These are phyloP conservation scores for Halichoerus grypus DNA, from an alignment of 2,113 vertebrate species.

Conservation along the genomic window DNA sequence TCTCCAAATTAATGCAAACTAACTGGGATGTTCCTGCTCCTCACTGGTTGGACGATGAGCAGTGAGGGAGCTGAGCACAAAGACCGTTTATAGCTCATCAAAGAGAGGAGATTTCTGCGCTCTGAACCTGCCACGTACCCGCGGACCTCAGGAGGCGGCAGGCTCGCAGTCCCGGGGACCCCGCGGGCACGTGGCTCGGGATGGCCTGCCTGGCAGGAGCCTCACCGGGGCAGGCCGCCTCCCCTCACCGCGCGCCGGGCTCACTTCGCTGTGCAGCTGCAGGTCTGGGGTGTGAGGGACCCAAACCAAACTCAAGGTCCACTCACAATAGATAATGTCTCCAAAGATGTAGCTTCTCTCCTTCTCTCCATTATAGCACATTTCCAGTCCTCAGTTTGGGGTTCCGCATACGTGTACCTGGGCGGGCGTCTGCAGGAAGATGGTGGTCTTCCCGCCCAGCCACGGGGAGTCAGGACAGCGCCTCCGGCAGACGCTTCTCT, in stretches of 20 bases:
- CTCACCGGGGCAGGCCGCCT: rapidly evolving
- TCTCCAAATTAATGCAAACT: background rate
- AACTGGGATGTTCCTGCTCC: rapidly evolving
- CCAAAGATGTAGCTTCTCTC: rapidly evolving
- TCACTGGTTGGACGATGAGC: background rate
- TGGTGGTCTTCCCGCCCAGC: rapidly evolving
- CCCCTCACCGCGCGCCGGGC: rapidly evolving
- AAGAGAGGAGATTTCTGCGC: background rate
- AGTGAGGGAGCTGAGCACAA: too few relatives aligned
- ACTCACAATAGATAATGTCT: rapidly evolving
- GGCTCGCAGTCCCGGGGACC: rapidly evolving
- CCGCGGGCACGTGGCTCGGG: rapidly evolving
- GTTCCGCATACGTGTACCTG: rapidly evolving
- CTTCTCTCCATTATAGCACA: rapidly evolving
- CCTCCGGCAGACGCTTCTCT: rapidly evolving
- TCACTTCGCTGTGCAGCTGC: too few relatives aligned
- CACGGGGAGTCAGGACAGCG: rapidly evolving
- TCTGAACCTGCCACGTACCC: background rate
- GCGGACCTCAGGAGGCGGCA: rapidly evolving
- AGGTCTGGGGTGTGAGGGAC: background rate
- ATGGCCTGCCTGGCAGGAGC: rapidly evolving
- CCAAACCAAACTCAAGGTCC: background rate
- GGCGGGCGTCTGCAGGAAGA: background rate
- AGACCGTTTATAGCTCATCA: background rate
- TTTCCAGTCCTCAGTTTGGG: background rate